Percentiles rank a stretch among this genome's conserved stretches.
Evolutionary conservation across 2,888 invertebrate species (phyloP).

Genomic region (Scaptomyza caliginosa): DNA sequence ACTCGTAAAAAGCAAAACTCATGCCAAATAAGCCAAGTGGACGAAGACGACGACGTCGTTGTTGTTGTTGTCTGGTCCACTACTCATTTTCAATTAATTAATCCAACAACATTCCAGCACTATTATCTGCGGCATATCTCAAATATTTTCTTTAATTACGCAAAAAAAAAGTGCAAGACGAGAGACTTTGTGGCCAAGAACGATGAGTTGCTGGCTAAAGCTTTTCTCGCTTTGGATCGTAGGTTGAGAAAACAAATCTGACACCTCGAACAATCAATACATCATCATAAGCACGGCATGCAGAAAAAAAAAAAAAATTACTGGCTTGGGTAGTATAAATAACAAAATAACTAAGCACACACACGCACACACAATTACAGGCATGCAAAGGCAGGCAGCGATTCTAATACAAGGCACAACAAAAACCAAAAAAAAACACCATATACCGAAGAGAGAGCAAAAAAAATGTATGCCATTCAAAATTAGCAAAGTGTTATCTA

Average conservation of each 20-base stretch:
- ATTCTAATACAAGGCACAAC: slow-evolving; percentile 52
- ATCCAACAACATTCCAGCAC: slow-evolving; percentile 79
- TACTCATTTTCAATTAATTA: slow-evolving; percentile 79
- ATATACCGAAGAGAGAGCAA: background rate
- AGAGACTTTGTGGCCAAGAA: slow-evolving; percentile 10
- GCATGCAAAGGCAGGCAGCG: slow-evolving; percentile 51
- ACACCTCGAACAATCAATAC: slow-evolving; percentile 78
- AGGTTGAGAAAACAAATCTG: slow-evolving; percentile 69
- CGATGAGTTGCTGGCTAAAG: slow-evolving; percentile 13
- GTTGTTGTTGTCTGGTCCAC: slow-evolving; percentile 54
- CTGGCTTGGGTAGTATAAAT: slow-evolving; percentile 12
- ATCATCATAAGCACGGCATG: slow-evolving; percentile 76
- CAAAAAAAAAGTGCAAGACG: slow-evolving; percentile 52
- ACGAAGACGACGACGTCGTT: slow-evolving; percentile 22
- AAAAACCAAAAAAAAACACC: no score
- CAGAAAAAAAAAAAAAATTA: slow-evolving; percentile 25
- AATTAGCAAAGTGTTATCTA: slow-evolving; percentile 81
- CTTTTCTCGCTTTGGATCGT: slow-evolving; percentile 34
- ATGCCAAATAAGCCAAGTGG: slow-evolving; percentile 57
- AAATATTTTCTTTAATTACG: slow-evolving; percentile 79
- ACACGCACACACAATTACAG: slow-evolving; percentile 78
- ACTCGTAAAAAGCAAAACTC: slow-evolving; percentile 31
- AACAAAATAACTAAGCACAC: slow-evolving; percentile 46
- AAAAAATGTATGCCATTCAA: slow-evolving; percentile 80
- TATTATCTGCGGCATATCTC: slow-evolving; percentile 79